These are phyloP conservation scores for Pseudochaenichthys georgianus DNA, from an alignment of 2,797 vertebrate genomes.

Conservation along the genomic window DNA sequence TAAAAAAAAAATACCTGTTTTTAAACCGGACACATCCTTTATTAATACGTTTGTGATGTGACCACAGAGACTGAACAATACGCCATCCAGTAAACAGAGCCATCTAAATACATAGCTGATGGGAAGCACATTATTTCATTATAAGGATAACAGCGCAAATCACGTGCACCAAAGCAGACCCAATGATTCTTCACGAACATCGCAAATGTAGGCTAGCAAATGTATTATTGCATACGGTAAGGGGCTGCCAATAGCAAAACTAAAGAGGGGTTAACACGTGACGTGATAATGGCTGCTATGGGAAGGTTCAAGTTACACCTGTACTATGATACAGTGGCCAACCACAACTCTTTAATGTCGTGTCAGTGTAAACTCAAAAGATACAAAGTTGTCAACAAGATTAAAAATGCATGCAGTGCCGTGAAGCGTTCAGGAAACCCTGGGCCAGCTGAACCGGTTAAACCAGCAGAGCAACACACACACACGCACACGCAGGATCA, in stretches of 20 bases:
- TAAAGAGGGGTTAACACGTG: constrained; percentile 1
- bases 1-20: constrained; percentile 1
- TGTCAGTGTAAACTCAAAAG: too few relatives aligned
- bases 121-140: constrained; percentile 19
- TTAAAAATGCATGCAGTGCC: background rate
- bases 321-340: constrained; percentile 18
- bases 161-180: background rate
- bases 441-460: constrained; percentile 63
- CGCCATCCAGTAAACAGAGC: constrained; percentile 3
- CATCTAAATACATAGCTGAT: background rate
- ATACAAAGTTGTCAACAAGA: too few relatives aligned
- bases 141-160: background rate
- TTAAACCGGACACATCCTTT: background rate
- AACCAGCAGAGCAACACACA: constrained; percentile 54
- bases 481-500: background rate
- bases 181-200: background rate
- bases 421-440: constrained; percentile 15
- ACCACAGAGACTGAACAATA: constrained; percentile 3
- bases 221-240: background rate
- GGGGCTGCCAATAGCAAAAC: background rate
- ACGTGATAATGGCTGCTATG: constrained; percentile 43
- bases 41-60: constrained; percentile 15
- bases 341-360: constrained; percentile 2
- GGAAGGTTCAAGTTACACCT: constrained; percentile 65
- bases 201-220: constrained; percentile 6